Base-by-base conservation (phyloP, 2,888 invertebrate species). In the Ellobium chinense region DNA sequence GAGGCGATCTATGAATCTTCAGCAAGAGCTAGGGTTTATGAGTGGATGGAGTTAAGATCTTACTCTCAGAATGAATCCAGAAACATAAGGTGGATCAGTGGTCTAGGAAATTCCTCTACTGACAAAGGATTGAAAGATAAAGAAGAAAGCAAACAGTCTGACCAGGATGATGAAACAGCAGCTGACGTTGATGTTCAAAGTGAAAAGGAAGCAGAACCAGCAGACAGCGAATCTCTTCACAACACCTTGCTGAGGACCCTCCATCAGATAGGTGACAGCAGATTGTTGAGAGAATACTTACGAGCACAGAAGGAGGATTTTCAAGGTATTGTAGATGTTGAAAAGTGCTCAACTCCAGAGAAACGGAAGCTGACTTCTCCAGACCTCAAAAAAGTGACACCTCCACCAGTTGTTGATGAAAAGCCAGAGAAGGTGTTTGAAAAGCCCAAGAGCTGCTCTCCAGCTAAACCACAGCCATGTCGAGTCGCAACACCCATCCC, bases 291-390 rank as follows among this genome's bases (percentile, higher is more conserved):
- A 46, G 75, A 80, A 24, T 75, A 62, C 58, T 37, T 75, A 2
- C 29, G 80, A 29, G 73, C 75, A 2, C 75, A 80, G 54, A 80
- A 56, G 46, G 80, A 80, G 27, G 80, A 80, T 62, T 75, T 75
- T 62, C 75, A 29, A n/a, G 80, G 75, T 36, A 21, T 7, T 24
- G 75, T 80, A 46, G 80, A 80, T 62, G 63, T 80, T 27, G 80
- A 80, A 39, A 70, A 69, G 14, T 80, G 75, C 34, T 5, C 62
- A 1, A 70, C 60, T n/a, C 77, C 77, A 34, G 69, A 60, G 5
- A 54, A 62, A 27, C 14, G 24, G 2, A 14, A 56, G 27, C 9
- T 18, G 4, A 18, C 46, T 37, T 37, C 58, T 7, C 73, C 78
- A 46, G 60, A 60, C 2, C 63, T 72, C 7, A 68, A 39, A 24